Percentiles rank a stretch among this genome's conserved stretches.
Evolutionary conservation across 2,888 invertebrate genomes (phyloP).

Genomic region (Athalia rosae): DNA sequence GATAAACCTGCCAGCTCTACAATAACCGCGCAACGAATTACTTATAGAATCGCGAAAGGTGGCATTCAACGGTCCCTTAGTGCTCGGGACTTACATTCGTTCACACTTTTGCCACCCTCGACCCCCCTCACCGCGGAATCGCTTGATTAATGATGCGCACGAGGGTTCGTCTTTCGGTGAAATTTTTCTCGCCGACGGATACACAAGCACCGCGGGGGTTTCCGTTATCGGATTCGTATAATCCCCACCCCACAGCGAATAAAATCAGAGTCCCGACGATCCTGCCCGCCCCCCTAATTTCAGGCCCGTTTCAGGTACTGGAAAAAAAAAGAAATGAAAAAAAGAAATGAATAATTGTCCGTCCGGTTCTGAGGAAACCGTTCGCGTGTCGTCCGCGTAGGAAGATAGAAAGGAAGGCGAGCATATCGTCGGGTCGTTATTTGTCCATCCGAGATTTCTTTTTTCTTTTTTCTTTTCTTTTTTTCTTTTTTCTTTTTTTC

Average conservation of each 20-base stretch:
- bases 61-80: neutral
- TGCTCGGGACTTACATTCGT: constrained; percentile 15
- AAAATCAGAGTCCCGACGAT: too few species aligned
- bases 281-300: too few species aligned
- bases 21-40: constrained; percentile 29
- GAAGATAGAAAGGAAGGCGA: too few species aligned
- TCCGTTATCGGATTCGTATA: too few species aligned
- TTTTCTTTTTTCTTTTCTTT: neutral
- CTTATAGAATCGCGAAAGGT: constrained; percentile 36
- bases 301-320: too few species aligned
- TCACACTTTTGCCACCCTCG: constrained; percentile 31
- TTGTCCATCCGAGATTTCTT: neutral
- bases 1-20: constrained; percentile 42
- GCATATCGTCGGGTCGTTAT: too few species aligned
- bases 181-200: neutral
- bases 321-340: too few species aligned
- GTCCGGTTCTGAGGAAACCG: too few species aligned
- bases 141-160: constrained; percentile 61
- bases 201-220: too few species aligned
- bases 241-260: too few species aligned
- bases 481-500: neutral
- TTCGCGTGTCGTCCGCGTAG: too few species aligned
- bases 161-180: constrained; percentile 58
- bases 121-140: constrained; percentile 56
- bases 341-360: too few species aligned